Evolutionary conservation across 2,797 vertebrate genomes (phyloP), one percentile per base, ranked within the genome.

Genomic region (Manis crassicaudata): DNA sequence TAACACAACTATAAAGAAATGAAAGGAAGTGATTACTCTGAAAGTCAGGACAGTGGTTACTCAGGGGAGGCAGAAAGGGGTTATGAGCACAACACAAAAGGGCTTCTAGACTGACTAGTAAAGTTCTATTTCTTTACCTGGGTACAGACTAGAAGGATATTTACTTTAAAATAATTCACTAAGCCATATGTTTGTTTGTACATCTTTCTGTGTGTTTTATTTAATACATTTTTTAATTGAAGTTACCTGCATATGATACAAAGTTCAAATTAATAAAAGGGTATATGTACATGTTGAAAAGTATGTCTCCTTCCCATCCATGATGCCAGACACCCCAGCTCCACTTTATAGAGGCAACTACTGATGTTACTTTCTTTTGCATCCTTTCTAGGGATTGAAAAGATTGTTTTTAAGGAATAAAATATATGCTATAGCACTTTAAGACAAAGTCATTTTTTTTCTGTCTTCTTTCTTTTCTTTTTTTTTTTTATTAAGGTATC

Each of bases 211-310:
- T 68, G 92, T 81, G 10, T 91, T 92, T 84, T 80, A 90, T 12
- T 84, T 75, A 88, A 72, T 68, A 50, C 60, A 56, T 83, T 92
- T 88, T 67, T 13, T 29, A 93, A 92, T 65, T 87, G 21, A 81
- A 92, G 56, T 94, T 84, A 77, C 25, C 54, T 82, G 52, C 12
- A 88, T 43, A 94, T 60, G 50, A 88, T 58, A 68, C 56, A 77
- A 95, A 94, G 67, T 52, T 90, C 54, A 79, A 96, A 94, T 62
- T 2, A 93, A 75, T 94, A 25, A 95, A 93, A 77, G 29, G 29
- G 35, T 62, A 86, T 54, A 77, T 13, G 60, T 67, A 86, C 46
- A 77, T 13, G 60, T 0, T 94, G 23, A 76, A 94, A 85, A 94
- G 6, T 35, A 68, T 46, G 52, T 88, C 58, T 90, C 37, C 77